Evolutionary conservation across 2,113 vertebrate genomes (phyloP), one percentile per base, ranked within the genome.

Genomic region (Tupaia chinensis): DNA sequence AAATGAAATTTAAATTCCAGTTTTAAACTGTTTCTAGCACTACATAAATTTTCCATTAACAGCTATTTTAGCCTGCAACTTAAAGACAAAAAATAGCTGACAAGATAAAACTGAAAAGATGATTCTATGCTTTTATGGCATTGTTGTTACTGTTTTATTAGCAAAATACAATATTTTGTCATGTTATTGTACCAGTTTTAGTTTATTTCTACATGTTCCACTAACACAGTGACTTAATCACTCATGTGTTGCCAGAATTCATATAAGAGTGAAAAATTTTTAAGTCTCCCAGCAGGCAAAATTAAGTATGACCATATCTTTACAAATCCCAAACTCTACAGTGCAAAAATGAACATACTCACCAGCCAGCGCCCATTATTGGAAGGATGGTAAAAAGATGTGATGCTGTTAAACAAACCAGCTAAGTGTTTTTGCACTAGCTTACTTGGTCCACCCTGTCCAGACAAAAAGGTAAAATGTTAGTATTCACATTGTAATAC

Each of bases 361-460:
- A 99, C 99, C 99, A 99, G 98, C 99, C 99, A 99, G 82, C 99
- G 99, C 15, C 99, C 99, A 3, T 99, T 99, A 97, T 99, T 99
- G 93, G 99, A 99, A 70, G 99, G 99, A 95, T 99, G 99, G 83
- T 99, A 99, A 98, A 99, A 99, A 53, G 99, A 99, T 66, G 99
- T 98, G 95, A 99, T 99, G 95, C 99, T 99, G 95, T 99, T 99
- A 98, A 99, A 99, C 97, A 99, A 98, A 88, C 99, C 99, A 98
- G 98, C 98, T 97, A 99, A 98, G 95, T 99, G 99, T 74, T 99
- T 99, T 98, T 99, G 99, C 61, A 99, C 99, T 79, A 99, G 98
- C 89, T 99, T 99, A 98, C 99, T 99, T 91, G 99, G 99, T 97
- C 99, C 99, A 95, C 99, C 99, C 99, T 99, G 97, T 87, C 69